These are phyloP conservation scores for Rambutsinella grinnellia DNA, from an alignment of 2,888 invertebrate species.

Conservation along the genomic window DNA sequence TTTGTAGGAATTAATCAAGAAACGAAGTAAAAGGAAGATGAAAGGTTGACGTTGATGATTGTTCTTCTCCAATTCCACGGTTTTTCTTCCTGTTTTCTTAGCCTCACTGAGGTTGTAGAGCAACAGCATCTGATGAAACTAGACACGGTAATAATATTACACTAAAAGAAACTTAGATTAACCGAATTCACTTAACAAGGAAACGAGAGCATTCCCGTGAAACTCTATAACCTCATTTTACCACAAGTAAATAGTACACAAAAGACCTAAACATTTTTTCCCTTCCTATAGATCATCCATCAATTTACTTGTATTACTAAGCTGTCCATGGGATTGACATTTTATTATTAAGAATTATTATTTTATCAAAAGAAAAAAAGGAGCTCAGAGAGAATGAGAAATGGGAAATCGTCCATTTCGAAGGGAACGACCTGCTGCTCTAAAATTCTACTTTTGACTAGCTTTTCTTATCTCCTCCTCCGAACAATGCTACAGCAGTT, in stretches of 20 bases:
- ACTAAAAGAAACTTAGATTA: too few species aligned
- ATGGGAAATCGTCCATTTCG: background rate
- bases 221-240: background rate
- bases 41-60: constrained; percentile 2
- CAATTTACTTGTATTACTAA: constrained; percentile 46
- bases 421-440: constrained; percentile 36
- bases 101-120: constrained; percentile 2
- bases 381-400: background rate
- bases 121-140: background rate
- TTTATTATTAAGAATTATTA: constrained; percentile 53
- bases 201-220: background rate
- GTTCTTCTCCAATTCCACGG: background rate
- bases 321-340: constrained; percentile 68
- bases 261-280: constrained; percentile 14
- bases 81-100: background rate
- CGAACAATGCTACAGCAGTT: too few species aligned
- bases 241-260: background rate
- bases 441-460: constrained; percentile 26
- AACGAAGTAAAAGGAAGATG: background rate
- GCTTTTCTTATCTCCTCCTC: too few species aligned
- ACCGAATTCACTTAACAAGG: background rate
- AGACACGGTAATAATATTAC: too few species aligned
- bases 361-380: constrained; percentile 5
- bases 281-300: constrained; percentile 46
- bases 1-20: background rate